These are phyloP conservation scores for Sula dactylatra DNA, from an alignment of 2,113 vertebrate species.

Conservation along the genomic window DNA sequence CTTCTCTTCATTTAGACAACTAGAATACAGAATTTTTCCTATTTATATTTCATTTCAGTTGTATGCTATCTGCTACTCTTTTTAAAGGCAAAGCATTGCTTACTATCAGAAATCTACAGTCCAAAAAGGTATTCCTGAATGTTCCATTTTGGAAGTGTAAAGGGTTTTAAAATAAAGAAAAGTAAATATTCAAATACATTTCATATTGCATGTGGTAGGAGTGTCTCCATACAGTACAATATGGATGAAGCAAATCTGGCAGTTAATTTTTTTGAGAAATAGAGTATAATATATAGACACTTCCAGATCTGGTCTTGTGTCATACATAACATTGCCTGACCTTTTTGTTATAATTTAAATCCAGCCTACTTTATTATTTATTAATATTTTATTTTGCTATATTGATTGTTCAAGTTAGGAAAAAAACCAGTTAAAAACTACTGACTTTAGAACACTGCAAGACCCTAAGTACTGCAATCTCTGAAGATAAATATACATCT, in stretches of 20 bases:
- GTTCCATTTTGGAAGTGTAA: constrained; percentile 24
- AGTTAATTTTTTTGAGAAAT: constrained; percentile 15
- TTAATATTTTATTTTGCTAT: neutral
- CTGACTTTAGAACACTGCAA: neutral
- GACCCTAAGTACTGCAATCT: constrained; percentile 1
- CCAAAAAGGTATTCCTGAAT: neutral
- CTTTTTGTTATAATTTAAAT: neutral
- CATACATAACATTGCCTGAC: neutral
- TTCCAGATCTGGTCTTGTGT: neutral
- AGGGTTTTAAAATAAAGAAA: neutral
- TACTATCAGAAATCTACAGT: neutral
- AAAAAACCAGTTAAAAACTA: constrained; percentile 19
- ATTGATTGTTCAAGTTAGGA: constrained; percentile 8
- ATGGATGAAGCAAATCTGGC: constrained; percentile 14
- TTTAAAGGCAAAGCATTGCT: neutral
- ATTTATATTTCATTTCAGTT: neutral
- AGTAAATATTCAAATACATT: constrained; percentile 7
- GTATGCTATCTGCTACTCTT: neutral
- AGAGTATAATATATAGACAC: neutral
- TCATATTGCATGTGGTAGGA: constrained; percentile 12
- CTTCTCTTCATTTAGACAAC: neutral
- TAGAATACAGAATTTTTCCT: neutral
- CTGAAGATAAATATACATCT: neutral
- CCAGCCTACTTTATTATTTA: neutral
- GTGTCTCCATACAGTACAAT: constrained; percentile 7